Evolutionary conservation across 2,888 invertebrate species (phyloP), one percentile per base, ranked within the genome.

Genomic region (Troilus luridus): DNA sequence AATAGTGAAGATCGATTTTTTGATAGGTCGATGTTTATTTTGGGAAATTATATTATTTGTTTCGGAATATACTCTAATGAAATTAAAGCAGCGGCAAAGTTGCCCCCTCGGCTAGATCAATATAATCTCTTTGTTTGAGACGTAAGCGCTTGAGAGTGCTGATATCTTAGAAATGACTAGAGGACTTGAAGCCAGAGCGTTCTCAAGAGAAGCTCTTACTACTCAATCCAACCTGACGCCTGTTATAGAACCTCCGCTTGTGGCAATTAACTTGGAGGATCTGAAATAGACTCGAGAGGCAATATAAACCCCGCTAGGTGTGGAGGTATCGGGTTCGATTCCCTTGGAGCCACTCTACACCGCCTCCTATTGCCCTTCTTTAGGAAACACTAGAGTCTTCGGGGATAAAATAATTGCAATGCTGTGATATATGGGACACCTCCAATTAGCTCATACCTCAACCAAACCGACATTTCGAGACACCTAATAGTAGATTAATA

Each of bases 321-420:
- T 8, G 21, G 17, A 64, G 64, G n/a, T 21, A 7, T 64, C 64
- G 21, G 64, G 64, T 64, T 64, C 64, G 21, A 64, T 0, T n/a
- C 60, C 8, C 64, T 64, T 7, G 21, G n/a, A n/a, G 64, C 21
- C 64, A 64, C 64, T n/a, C 64, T 14, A 64, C 64, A 64, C 64
- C 64, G 21, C 64, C 64, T 64, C 64, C 21, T 21, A 12, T 64
- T 7, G 64, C 21, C 21, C 64, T 64, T 64, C 64, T 64, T 64
- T 64, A 64, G 64, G 64, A 64, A 64, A 64, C 64, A 64, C 64
- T 64, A 64, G 64, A 64, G 64, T 21, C n/a, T 21, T 64, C n/a
- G 21, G 21, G 8, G 64, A n/a, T n/a, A 64, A n/a, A 64, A 64
- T 64, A 64, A 64, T 64, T 64, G 64, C n/a, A 8, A 21, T 17